Percentiles rank a stretch among this genome's conserved stretches.
These are phyloP conservation scores for Anomalospiza imberbis DNA, from an alignment of 2,797 vertebrate genomes.

Conservation along the genomic window DNA sequence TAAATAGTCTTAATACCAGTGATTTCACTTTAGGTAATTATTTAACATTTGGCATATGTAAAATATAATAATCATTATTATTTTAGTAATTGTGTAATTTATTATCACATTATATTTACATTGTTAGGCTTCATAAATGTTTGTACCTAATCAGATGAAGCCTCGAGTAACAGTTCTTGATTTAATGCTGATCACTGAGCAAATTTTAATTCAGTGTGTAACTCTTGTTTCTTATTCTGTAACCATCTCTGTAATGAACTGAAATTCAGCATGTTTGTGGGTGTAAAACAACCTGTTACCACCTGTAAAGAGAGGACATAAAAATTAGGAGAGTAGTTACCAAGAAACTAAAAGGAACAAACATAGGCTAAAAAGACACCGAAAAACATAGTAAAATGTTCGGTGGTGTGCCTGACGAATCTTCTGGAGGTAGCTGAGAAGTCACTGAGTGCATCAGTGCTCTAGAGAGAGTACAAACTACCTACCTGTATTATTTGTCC, in stretches of 20 bases:
- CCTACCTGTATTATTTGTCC: background rate
- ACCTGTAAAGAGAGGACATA: background rate
- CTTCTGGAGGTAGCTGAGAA: background rate
- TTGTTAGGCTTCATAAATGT: background rate
- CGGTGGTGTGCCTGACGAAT: background rate
- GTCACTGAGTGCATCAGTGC: background rate
- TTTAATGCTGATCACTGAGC: background rate
- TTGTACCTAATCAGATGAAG: background rate
- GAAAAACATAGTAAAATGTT: background rate
- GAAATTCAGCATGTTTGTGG: background rate
- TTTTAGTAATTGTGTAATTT: background rate
- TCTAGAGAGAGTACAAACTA: background rate
- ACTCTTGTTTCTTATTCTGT: background rate
- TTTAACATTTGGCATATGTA: background rate
- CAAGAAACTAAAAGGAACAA: background rate
- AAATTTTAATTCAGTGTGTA: background rate
- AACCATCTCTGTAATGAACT: background rate
- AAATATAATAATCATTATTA: background rate
- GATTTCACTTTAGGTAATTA: background rate
- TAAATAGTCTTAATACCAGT: background rate
- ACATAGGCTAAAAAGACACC: background rate
- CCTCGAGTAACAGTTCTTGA: background rate
- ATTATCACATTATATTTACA: background rate
- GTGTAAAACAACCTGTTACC: background rate
- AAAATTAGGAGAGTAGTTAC: background rate